These are phyloP conservation scores for Eubucco bourcierii DNA, from an alignment of 2,113 vertebrate species.

Conservation along the genomic window DNA sequence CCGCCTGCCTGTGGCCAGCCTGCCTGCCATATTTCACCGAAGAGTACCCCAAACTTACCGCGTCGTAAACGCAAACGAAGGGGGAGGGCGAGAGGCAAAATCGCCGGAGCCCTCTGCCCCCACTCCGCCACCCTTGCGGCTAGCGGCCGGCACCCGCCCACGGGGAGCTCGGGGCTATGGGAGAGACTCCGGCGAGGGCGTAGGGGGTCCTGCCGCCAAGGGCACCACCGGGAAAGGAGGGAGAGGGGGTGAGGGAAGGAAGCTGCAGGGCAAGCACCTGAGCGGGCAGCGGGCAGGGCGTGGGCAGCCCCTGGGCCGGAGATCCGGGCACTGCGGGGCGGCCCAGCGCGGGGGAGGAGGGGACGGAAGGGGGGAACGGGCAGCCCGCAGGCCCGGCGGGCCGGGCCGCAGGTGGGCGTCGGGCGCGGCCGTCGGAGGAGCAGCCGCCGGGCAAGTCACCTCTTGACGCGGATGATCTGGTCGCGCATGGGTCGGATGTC, in stretches of 20 bases:
- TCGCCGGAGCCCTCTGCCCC: not conserved
- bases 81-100: not conserved
- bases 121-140: not conserved
- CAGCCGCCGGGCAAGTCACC: constrained; percentile 71
- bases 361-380: not conserved
- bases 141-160: not conserved
- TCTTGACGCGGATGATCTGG: constrained; percentile 96
- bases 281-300: not conserved
- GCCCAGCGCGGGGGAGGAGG: not conserved
- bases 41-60: not conserved
- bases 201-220: not conserved
- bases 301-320: not conserved
- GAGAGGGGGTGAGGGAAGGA: not conserved
- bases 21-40: not conserved
- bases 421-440: not conserved
- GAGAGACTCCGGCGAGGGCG: not conserved
- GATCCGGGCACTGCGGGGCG: not conserved
- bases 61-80: not conserved
- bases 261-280: constrained; percentile 3
- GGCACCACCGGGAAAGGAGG: not conserved
- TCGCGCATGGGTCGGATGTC: constrained; percentile 98
- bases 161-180: not conserved
- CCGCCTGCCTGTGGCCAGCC: not conserved
- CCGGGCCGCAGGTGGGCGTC: constrained; percentile 10
- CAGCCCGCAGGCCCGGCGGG: not conserved